Conservation (phyloP, 2,113 vertebrate genomes). For the Pardalotus punctatus region DNA sequence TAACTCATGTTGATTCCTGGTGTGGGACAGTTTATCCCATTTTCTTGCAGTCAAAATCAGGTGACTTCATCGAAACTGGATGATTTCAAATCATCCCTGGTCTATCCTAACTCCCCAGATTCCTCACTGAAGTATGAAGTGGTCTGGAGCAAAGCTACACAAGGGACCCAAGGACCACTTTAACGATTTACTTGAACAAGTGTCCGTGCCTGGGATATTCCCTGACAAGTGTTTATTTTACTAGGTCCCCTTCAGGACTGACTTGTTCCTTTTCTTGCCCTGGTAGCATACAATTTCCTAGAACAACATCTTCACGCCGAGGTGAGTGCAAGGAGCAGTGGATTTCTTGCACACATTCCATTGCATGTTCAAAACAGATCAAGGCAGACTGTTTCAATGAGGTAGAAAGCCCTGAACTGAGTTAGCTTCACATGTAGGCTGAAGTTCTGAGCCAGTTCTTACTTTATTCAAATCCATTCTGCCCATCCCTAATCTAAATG, state of each 20-base stretch:
- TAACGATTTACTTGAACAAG: neutral
- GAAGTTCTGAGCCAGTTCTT: conserved; percentile 26
- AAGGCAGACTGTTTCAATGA: neutral
- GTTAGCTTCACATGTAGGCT: neutral
- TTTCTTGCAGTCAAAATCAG: neutral
- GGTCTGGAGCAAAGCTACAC: neutral
- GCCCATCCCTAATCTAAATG: conserved; percentile 55
- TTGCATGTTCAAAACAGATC: neutral
- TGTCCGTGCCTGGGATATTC: neutral
- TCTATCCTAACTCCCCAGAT: neutral
- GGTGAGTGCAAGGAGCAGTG: neutral
- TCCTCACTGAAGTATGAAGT: neutral
- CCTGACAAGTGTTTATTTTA: neutral
- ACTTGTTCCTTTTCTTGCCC: neutral
- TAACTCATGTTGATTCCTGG: neutral
- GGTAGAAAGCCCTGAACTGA: neutral
- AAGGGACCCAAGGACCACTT: neutral
- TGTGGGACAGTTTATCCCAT: neutral
- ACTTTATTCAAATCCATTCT: conserved; percentile 33
- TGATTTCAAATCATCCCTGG: neutral
- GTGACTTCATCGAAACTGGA: neutral
- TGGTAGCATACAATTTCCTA: neutral
- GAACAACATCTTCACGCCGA: neutral
- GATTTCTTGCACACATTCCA: neutral
- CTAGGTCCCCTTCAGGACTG: neutral